phyloP scores from a whole-genome alignment of 2,797 vertebrate genomes.

The Labroides dimidiatus region DNA sequence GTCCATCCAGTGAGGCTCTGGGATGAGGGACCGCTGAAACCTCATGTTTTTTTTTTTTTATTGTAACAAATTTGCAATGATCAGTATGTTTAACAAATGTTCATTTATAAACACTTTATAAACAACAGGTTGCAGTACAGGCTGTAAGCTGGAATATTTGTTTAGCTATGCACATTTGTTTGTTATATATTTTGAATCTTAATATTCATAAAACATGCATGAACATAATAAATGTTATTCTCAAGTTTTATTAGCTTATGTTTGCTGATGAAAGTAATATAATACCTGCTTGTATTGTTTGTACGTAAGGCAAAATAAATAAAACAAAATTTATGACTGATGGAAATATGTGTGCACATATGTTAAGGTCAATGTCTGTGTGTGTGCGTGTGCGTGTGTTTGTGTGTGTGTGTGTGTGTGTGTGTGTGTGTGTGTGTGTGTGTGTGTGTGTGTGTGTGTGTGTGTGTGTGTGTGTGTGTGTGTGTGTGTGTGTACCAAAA shows the following conservation, averaged over 20 bases:
- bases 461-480: background rate
- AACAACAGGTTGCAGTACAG: background rate
- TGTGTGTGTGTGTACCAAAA: background rate
- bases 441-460: conserved; percentile 1
- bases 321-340: background rate
- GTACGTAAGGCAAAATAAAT: background rate
- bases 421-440: conserved; percentile 2
- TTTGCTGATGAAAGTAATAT: background rate
- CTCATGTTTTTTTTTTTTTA: conserved; percentile 6
- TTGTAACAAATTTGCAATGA: background rate
- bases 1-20: conserved; percentile 37
- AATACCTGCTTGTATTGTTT: background rate
- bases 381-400: too few species aligned
- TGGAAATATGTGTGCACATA: too few species aligned
- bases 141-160: background rate
- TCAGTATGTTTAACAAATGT: background rate
- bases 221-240: background rate
- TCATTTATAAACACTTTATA: background rate
- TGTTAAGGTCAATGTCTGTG: background rate
- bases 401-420: background rate
- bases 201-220: background rate
- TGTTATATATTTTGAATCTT: background rate
- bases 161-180: background rate
- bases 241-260: conserved; percentile 1
- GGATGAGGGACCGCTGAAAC: conserved; percentile 30